A percentile compares a stretch with the other conserved stretches of the same genome.
phyloP scores from a whole-genome alignment of 2,888 invertebrate genomes.

The Papilio gigon region DNA sequence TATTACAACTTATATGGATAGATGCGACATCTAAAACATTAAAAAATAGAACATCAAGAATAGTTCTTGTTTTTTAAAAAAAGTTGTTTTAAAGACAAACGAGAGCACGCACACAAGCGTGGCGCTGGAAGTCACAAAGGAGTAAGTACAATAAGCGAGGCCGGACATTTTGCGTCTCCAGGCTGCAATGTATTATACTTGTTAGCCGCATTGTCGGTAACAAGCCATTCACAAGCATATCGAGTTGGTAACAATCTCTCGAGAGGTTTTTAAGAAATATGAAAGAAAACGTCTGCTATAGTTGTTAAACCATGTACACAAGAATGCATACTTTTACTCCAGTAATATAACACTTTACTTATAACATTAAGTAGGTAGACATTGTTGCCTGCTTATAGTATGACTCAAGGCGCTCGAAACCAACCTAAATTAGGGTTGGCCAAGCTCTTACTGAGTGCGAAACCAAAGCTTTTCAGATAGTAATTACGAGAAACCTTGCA shows the following conservation, averaged over 20 bases:
- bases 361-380: too few species aligned
- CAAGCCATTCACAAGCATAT: slow-evolving; percentile 19
- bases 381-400: too few species aligned
- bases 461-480: too few species aligned
- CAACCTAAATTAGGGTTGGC: too few species aligned
- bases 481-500: too few species aligned
- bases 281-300: not conserved
- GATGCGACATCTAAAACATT: not conserved
- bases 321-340: too few species aligned
- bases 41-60: not conserved
- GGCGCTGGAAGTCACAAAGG: slow-evolving; percentile 4
- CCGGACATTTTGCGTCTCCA: slow-evolving; percentile 12
- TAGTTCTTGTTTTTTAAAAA: not conserved
- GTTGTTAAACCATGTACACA: not conserved
- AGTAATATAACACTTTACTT: too few species aligned
- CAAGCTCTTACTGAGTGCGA: too few species aligned
- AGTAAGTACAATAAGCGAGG: not conserved
- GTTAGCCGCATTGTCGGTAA: slow-evolving; percentile 20
- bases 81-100: slow-evolving; percentile 5
- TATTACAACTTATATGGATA: not conserved
- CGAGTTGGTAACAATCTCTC: not conserved
- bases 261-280: not conserved
- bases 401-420: too few species aligned
- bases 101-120: slow-evolving; percentile 3
- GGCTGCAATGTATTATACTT: slow-evolving; percentile 11